Base-by-base conservation (phyloP, 1,140 invertebrate genomes). In the Drosophila grimshawi region DNA sequence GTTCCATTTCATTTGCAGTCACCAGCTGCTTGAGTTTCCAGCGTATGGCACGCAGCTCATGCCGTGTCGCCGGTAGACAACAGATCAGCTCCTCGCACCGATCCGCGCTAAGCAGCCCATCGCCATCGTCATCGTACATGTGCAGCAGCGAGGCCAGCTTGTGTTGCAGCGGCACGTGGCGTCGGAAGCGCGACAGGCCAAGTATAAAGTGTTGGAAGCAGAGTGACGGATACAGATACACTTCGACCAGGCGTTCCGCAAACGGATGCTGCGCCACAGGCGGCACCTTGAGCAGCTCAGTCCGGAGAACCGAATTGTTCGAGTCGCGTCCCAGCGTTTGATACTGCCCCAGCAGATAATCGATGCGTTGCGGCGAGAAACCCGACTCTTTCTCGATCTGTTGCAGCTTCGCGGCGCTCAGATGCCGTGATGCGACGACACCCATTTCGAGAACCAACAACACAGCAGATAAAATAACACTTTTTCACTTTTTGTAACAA, bases 301-400 rank as follows among this genome's bases (percentile, higher is more conserved):
- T 80, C 5, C 62, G 66, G 62, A 80, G 48, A 4, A 80, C 68
- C 0, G 48, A 66, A 46, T 65, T 48, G 29, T 80, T 53, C 1
- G 6, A 6, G 29, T 72, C 78, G 2, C 78, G 76, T 6, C 60
- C 77, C 27, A 81, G 48, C 5, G 57, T 37, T 32, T 72, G 56
- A n/a, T 81, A 81, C 6, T 72, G 62, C 0, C 62, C 78, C n/a
- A 72, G 66, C 48, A 81, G n/a, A 4, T 80, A 81, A 35, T 80
- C 78, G 32, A 81, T 59, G 5, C 78, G 52, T 0, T 46, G 48
- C 8, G 68, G 35, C 33, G 78, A 75, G 60, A 80, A 80, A 0
- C 77, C 78, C 5, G 76, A 69, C 10, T 75, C 78, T 27, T 19
- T 57, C 29, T 81, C 71, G 5, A 81, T 63, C 4, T 49, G 27